These are phyloP conservation scores for Nixonia krombeini DNA, from an alignment of 1,140 invertebrate species.

Conservation along the genomic window DNA sequence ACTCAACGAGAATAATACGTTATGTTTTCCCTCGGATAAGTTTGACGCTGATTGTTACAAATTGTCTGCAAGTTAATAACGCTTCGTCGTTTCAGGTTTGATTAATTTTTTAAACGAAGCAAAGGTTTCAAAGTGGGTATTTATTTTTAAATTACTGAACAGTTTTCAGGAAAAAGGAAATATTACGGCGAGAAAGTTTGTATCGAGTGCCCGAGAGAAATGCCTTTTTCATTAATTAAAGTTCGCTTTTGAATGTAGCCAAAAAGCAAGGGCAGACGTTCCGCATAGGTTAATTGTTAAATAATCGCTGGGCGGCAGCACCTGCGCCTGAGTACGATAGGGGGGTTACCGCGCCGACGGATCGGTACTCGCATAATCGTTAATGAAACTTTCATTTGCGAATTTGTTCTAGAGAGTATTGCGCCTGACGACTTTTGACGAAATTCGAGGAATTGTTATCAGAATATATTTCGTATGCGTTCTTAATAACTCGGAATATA, in stretches of 20 bases:
- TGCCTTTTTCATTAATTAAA: slow-evolving; percentile 12
- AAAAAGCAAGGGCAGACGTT: slow-evolving; percentile 7
- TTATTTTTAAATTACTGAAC: too few relatives aligned
- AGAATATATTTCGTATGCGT: too few relatives aligned
- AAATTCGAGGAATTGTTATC: too few relatives aligned
- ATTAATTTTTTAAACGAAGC: too few relatives aligned
- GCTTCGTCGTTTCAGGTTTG: too few relatives aligned
- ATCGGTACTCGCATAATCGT: slow-evolving; percentile 17
- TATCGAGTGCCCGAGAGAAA: slow-evolving; percentile 9
- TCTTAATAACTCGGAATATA: too few relatives aligned
- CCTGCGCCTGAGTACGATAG: slow-evolving; percentile 5
- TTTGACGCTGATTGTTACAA: too few relatives aligned
- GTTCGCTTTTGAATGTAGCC: slow-evolving; percentile 14
- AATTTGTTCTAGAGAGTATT: slow-evolving; percentile 26
- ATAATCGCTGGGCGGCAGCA: slow-evolving; percentile 14
- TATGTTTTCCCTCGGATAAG: too few relatives aligned
- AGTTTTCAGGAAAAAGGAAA: neutral
- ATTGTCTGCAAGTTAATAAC: too few relatives aligned
- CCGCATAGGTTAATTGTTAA: slow-evolving; percentile 19
- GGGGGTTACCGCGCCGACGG: neutral
- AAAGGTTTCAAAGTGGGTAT: too few relatives aligned
- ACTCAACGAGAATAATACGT: too few relatives aligned
- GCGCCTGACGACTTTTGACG: too few relatives aligned
- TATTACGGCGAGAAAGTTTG: slow-evolving; percentile 4
- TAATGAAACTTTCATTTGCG: slow-evolving; percentile 29